Conservation (phyloP, 2,797 vertebrate species). For the Rachycentron canadum region DNA sequence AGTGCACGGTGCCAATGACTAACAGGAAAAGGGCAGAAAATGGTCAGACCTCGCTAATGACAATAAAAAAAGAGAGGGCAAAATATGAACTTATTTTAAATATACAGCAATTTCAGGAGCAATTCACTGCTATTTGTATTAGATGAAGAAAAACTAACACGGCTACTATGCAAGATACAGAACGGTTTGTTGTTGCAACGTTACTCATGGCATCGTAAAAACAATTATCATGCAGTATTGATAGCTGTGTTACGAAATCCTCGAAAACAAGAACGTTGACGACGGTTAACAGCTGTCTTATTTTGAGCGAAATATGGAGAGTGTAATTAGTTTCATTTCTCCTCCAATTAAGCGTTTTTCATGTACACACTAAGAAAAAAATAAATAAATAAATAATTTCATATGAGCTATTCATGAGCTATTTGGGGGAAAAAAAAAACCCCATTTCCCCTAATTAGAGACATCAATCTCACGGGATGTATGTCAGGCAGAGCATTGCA, state of each 20-base stretch:
- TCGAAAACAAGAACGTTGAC: background rate
- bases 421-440: conserved; percentile 5
- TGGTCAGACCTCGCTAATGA: too few species aligned
- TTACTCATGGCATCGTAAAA: background rate
- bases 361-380: conserved; percentile 6
- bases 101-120: background rate
- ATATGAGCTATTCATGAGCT: background rate
- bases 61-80: too few species aligned
- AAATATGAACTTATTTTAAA: background rate
- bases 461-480: conserved; percentile 41
- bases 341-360: conserved; percentile 25
- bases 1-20: background rate
- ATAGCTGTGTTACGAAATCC: background rate
- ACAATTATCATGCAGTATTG: background rate
- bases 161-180: background rate
- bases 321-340: conserved; percentile 8
- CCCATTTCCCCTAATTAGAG: conserved; percentile 48
- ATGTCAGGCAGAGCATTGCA: conserved; percentile 11
- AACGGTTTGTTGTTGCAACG: background rate
- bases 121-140: background rate
- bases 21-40: background rate
- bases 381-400: too few species aligned
- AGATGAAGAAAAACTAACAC: background rate
- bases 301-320: conserved; percentile 12
- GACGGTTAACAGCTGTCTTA: background rate